Percentiles rank a stretch among this genome's conserved stretches.
Evolutionary conservation across 2,888 invertebrate species (phyloP).

Genomic region (Chirona hameri): DNA sequence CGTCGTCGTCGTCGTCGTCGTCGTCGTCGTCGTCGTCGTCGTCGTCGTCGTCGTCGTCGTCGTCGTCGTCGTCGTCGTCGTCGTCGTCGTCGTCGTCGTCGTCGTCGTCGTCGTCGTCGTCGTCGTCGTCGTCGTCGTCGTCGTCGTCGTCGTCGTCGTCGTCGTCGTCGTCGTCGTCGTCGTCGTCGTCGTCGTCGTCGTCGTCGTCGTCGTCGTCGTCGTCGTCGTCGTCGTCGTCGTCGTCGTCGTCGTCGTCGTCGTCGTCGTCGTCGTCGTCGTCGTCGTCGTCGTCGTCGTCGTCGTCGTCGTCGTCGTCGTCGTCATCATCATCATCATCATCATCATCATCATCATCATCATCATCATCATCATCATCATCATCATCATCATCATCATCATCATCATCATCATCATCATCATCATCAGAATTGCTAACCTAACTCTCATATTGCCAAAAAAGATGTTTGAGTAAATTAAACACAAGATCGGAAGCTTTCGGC

Average conservation of each 20-base stretch:
- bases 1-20: constrained; percentile 22
- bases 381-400: constrained; percentile 13
- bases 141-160: constrained; percentile 22
- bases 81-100: constrained; percentile 22
- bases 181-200: not conserved
- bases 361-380: constrained; percentile 12
- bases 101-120: constrained; percentile 22
- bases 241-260: not conserved
- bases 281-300: too few species aligned
- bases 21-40: constrained; percentile 22
- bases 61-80: constrained; percentile 22
- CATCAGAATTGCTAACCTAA: too few species aligned
- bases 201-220: constrained; percentile 1
- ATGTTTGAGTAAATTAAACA: too few species aligned
- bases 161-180: constrained; percentile 9
- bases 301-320: not conserved
- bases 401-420: constrained; percentile 26
- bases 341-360: constrained; percentile 10
- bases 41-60: constrained; percentile 22
- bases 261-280: not conserved
- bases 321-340: constrained; percentile 22
- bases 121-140: constrained; percentile 22
- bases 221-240: not conserved
- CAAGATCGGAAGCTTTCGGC: too few species aligned
- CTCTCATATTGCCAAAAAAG: too few species aligned